Evolutionary conservation across 2,113 vertebrate genomes (phyloP).

Genomic region (Pygoscelis adeliae): DNA sequence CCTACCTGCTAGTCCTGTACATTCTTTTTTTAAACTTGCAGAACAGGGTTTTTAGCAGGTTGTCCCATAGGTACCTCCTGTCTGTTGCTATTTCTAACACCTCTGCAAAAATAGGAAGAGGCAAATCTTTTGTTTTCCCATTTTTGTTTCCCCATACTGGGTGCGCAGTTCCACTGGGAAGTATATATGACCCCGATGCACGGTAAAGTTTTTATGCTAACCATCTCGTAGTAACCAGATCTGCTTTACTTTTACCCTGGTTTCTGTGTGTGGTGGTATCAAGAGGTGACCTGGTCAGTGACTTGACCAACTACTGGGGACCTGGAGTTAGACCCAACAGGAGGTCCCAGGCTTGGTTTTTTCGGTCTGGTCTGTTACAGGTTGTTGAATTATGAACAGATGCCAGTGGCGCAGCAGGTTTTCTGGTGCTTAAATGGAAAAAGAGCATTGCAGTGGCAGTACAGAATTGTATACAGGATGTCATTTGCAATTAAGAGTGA

Average conservation of each 20-base stretch:
- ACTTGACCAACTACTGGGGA: neutral
- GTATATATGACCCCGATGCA: neutral
- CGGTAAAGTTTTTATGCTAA: neutral
- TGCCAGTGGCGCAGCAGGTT: rapidly evolving
- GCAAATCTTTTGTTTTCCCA: neutral
- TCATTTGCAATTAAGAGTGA: neutral
- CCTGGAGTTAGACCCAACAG: neutral
- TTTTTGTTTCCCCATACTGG: neutral
- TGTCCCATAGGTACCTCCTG: neutral
- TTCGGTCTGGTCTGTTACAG: neutral
- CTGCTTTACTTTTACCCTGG: neutral
- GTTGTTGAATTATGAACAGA: neutral
- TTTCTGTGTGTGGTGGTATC: neutral
- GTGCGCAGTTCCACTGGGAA: neutral
- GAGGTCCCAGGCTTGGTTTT: neutral
- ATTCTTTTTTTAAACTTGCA: neutral
- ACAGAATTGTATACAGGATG: neutral
- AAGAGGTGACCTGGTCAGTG: neutral
- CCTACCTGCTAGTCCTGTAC: neutral
- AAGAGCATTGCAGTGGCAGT: neutral
- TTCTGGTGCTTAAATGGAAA: neutral
- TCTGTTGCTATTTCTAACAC: neutral
- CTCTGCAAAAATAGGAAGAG: neutral
- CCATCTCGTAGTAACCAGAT: neutral
- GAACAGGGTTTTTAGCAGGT: neutral